These are phyloP conservation scores for Cataglyphis rosenhaueri DNA, from an alignment of 2,888 invertebrate species.

Conservation along the genomic window DNA sequence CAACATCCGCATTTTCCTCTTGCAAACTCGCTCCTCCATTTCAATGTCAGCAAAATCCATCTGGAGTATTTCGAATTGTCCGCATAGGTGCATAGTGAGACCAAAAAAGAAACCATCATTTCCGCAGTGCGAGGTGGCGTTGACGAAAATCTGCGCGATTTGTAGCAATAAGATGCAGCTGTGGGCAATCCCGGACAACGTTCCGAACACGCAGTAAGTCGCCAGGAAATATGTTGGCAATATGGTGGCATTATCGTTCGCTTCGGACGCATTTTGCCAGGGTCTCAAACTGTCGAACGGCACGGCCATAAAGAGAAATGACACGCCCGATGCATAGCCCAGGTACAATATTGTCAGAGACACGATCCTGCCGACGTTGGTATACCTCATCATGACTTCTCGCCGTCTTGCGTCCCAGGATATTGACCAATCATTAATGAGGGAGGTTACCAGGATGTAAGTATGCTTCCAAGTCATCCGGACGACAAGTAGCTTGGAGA, in stretches of 20 bases:
- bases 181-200: constrained; percentile 17
- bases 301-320: constrained; percentile 59
- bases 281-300: constrained; percentile 42
- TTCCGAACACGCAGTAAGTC: constrained; percentile 63
- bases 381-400: constrained; percentile 61
- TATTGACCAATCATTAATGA: constrained; percentile 62
- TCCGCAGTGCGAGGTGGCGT: constrained; percentile 68
- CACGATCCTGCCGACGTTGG: constrained; percentile 57
- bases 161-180: constrained; percentile 53
- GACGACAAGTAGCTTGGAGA: constrained; percentile 59
- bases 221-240: constrained; percentile 58
- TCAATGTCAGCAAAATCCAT: constrained; percentile 56
- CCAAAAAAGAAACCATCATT: constrained; percentile 79
- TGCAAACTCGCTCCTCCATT: not conserved
- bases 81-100: constrained; percentile 80
- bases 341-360: constrained; percentile 62
- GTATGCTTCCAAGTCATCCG: constrained; percentile 58
- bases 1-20: constrained; percentile 28
- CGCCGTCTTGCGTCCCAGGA: constrained; percentile 47
- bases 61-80: constrained; percentile 79
- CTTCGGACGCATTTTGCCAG: not conserved
- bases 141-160: constrained; percentile 54
- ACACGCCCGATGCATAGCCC: constrained; percentile 64
- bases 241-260: not conserved
- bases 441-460: constrained; percentile 50